These are phyloP conservation scores for Riparia riparia DNA, from an alignment of 2,113 vertebrate genomes.

Conservation along the genomic window DNA sequence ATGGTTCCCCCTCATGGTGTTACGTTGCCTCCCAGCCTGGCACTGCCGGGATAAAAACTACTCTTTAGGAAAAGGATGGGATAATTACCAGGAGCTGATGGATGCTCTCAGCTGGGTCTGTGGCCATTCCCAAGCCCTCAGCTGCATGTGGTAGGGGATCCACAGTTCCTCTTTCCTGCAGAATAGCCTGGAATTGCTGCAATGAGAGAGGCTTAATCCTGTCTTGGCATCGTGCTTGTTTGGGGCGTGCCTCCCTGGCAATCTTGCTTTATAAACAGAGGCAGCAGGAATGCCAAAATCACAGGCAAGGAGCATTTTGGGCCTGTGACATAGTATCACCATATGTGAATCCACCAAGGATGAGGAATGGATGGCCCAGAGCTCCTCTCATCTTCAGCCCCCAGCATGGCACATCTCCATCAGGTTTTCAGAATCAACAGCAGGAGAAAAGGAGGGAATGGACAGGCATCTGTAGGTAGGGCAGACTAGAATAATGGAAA, in stretches of 20 bases:
- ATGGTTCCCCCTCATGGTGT: background rate
- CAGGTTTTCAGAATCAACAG: background rate
- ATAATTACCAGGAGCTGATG: background rate
- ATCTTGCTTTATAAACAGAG: constrained; percentile 62
- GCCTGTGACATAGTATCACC: background rate
- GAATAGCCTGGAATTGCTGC: background rate
- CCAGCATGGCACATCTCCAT: too few relatives aligned
- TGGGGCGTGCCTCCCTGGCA: background rate
- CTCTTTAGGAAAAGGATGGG: background rate
- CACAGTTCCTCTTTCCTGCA: background rate
- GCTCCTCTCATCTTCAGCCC: background rate
- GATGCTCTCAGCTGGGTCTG: background rate
- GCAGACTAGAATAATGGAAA: background rate
- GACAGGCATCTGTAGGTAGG: background rate
- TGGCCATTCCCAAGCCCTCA: background rate
- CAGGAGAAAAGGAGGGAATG: background rate
- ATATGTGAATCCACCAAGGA: background rate
- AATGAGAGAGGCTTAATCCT: constrained; percentile 37
- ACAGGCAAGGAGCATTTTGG: background rate
- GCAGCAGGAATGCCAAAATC: background rate
- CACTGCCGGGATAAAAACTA: background rate
- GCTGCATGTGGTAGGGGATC: background rate
- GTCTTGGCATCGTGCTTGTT: background rate
- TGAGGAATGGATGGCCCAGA: background rate
- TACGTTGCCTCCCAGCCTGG: fast-evolving